Conservation (phyloP, 2,113 vertebrate species). For the Oreotragus oreotragus region DNA sequence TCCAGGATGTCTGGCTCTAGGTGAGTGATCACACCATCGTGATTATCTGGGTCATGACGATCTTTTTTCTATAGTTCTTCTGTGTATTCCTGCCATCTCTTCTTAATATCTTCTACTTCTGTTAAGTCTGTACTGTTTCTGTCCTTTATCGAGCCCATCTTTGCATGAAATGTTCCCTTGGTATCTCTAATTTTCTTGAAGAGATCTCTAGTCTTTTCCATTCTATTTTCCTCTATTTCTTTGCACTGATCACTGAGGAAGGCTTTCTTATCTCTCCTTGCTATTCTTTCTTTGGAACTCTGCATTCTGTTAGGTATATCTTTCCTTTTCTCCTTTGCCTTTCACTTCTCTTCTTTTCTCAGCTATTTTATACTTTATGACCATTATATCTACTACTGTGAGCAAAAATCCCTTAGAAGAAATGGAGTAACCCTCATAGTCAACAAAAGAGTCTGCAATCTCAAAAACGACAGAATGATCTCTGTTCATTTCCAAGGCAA, state of each 20-base stretch:
- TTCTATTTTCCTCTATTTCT: not conserved
- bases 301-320: not conserved
- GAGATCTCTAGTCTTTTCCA: not conserved
- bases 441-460: not conserved
- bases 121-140: not conserved
- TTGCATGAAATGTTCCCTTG: not conserved
- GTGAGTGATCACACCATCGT: not conserved
- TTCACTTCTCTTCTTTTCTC: not conserved
- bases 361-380: not conserved
- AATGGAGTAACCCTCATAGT: not conserved
- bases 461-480: not conserved
- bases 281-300: not conserved
- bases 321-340: not conserved
- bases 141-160: not conserved
- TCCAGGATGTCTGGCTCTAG: not conserved
- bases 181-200: not conserved
- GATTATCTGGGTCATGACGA: not conserved
- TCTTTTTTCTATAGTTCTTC: not conserved
- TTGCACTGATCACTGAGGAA: not conserved
- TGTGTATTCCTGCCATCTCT: not conserved
- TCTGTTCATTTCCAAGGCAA: not conserved
- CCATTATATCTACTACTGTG: not conserved
- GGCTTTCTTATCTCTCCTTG: not conserved
- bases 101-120: not conserved
- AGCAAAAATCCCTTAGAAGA: not conserved